These are phyloP conservation scores for Trypoxylus dichotomus DNA, from an alignment of 1,140 invertebrate genomes.

Conservation along the genomic window DNA sequence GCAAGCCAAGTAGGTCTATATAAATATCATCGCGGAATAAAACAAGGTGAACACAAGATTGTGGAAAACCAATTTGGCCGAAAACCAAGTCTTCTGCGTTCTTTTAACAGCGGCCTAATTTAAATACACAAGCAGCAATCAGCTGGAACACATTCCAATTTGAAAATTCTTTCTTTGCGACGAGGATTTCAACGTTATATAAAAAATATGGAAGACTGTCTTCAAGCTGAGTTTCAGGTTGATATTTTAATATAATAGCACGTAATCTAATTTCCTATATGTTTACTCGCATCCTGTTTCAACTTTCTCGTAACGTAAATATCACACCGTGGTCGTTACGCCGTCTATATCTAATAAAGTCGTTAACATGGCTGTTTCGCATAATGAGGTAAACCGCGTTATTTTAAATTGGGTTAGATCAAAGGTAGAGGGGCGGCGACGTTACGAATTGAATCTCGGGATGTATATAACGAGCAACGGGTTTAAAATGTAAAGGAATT, in stretches of 20 bases:
- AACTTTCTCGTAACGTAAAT: not conserved
- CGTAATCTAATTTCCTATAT: not conserved
- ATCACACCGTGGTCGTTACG: not conserved
- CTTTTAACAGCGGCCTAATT: not conserved
- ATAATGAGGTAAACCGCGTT: not conserved
- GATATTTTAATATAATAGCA: too few relatives aligned
- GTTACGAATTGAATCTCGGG: not conserved
- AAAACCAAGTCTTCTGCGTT: not conserved
- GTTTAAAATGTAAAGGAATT: not conserved
- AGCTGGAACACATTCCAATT: not conserved
- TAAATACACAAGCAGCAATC: not conserved
- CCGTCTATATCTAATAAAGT: not conserved
- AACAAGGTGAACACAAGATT: not conserved
- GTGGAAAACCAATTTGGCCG: constrained; percentile 5
- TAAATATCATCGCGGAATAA: not conserved
- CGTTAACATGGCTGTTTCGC: not conserved
- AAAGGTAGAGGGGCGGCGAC: not conserved
- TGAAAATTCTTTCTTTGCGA: not conserved
- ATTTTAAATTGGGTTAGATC: not conserved
- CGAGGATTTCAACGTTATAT: not conserved
- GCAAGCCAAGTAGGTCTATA: not conserved
- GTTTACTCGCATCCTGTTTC: not conserved
- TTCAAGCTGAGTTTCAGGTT: too few relatives aligned
- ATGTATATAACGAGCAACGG: not conserved
- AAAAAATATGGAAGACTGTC: too few relatives aligned